Evolutionary conservation across 1,140 invertebrate genomes (phyloP).

Genomic region (Frieseomelitta varia): DNA sequence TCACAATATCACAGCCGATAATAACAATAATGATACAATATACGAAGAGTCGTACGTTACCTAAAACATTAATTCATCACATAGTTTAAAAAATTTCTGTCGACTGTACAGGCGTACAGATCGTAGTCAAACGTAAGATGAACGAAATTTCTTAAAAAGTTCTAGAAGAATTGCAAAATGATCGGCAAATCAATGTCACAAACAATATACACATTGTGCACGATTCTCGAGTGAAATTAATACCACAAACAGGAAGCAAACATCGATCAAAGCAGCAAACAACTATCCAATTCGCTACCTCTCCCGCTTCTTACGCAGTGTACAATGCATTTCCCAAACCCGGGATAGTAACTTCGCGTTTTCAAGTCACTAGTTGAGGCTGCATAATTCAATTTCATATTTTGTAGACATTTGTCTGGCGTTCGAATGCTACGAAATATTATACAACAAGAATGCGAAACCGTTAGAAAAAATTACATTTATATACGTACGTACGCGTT

Average conservation of each 20-base stretch:
- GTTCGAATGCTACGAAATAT: neutral
- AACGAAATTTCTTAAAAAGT: constrained; percentile 10
- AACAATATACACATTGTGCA: constrained; percentile 16
- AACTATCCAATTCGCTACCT: constrained; percentile 24
- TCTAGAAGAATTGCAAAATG: constrained; percentile 26
- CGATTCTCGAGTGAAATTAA: constrained; percentile 17
- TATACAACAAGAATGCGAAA: neutral
- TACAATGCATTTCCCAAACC: neutral
- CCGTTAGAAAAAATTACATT: neutral
- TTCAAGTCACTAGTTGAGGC: constrained; percentile 6
- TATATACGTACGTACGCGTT: neutral
- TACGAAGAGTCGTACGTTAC: constrained; percentile 31
- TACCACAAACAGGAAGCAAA: constrained; percentile 42
- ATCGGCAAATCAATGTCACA: neutral
- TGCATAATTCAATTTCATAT: neutral
- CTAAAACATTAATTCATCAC: constrained; percentile 50
- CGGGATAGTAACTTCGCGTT: neutral
- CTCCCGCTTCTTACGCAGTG: constrained; percentile 43
- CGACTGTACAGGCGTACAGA: neutral
- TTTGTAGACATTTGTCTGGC: neutral
- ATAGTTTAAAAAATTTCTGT: constrained; percentile 9
- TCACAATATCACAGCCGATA: neutral
- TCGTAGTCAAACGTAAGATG: constrained; percentile 1
- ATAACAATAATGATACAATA: neutral
- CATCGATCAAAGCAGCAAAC: constrained; percentile 17